phyloP scores from a whole-genome alignment of 2,888 invertebrate genomes.

The Tenthredo scrophulariae region DNA sequence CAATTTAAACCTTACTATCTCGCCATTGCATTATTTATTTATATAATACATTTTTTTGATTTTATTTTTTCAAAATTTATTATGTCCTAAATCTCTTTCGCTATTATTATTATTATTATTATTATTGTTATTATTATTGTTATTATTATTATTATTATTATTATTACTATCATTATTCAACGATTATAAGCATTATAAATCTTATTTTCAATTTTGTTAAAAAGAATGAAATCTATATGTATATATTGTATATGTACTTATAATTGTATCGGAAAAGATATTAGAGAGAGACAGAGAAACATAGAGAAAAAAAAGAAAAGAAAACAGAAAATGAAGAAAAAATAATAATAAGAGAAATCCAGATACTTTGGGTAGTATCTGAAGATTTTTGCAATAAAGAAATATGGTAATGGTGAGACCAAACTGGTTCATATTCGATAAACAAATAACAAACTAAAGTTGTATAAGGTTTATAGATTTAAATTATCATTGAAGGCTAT shows the following conservation, averaged over 20 bases:
- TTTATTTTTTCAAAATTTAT: neutral
- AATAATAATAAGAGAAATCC: neutral
- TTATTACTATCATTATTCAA: neutral
- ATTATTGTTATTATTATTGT: neutral
- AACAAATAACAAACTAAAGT: neutral
- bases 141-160: neutral
- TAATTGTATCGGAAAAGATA: conserved; percentile 27
- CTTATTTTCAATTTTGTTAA: neutral
- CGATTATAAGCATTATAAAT: neutral
- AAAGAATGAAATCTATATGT: conserved; percentile 6
- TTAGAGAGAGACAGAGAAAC: neutral
- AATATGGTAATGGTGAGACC: neutral
- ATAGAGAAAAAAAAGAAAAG: no score
- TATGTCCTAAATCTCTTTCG: neutral
- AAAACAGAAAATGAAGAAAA: neutral
- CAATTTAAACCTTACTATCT: neutral
- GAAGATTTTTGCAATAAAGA: conserved; percentile 20
- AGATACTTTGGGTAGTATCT: neutral
- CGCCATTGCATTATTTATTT: conserved; percentile 21
- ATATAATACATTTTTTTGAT: neutral
- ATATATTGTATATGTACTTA: conserved; percentile 6
- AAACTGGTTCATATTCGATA: neutral
- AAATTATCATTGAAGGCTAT: neutral
- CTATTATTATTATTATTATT: neutral
- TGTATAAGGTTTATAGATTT: neutral